Percentiles rank a stretch among this genome's conserved stretches.
These are phyloP conservation scores for Smittia aterrima DNA, from an alignment of 2,888 invertebrate genomes.

Conservation along the genomic window DNA sequence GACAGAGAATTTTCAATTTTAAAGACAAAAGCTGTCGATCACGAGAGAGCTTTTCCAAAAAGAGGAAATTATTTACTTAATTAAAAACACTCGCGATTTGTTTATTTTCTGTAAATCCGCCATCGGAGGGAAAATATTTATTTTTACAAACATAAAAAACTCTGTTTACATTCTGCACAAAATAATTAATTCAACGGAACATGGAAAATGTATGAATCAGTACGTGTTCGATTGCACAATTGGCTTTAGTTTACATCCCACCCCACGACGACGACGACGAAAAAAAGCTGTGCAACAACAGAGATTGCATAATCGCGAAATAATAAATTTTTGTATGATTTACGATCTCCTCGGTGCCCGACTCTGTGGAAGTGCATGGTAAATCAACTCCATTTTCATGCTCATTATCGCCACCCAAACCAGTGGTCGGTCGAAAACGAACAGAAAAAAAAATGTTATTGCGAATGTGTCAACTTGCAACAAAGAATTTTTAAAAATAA, in stretches of 20 bases:
- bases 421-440: no score
- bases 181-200: slow-evolving; percentile 11
- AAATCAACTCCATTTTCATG: no score
- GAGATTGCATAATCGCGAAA: neutral
- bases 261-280: neutral
- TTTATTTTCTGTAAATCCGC: no score
- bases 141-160: neutral
- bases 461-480: neutral
- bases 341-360: neutral
- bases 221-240: slow-evolving; percentile 8
- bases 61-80: no score
- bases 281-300: neutral
- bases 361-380: no score
- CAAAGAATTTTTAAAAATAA: neutral
- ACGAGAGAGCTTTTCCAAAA: no score
- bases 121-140: neutral
- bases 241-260: neutral
- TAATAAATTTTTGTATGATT: neutral
- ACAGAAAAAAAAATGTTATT: neutral
- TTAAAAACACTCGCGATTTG: no score
- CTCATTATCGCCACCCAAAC: no score
- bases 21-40: no score
- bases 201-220: neutral
- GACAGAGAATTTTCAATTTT: no score
- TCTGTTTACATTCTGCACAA: slow-evolving; percentile 13